Evolutionary conservation across 1,140 invertebrate genomes (phyloP).

Genomic region (Harpegnathos saltator): DNA sequence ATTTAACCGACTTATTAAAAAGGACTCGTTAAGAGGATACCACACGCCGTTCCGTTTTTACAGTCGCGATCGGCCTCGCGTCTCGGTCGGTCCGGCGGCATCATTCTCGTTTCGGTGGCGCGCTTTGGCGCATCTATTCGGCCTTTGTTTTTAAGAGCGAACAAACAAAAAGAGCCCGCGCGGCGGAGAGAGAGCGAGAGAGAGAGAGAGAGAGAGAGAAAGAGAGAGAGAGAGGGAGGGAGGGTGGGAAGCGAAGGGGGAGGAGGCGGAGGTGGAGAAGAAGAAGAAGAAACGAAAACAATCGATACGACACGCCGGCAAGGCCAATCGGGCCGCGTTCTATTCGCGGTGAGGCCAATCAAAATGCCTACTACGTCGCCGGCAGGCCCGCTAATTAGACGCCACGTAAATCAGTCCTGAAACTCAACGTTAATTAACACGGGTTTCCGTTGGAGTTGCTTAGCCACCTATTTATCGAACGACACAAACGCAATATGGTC

Average conservation of each 20-base stretch:
- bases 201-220: too few species aligned
- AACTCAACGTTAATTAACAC: constrained; percentile 86
- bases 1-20: too few species aligned
- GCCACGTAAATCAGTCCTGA: constrained; percentile 86
- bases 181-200: neutral
- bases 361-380: constrained; percentile 85
- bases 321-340: constrained; percentile 79
- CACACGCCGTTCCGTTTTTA: neutral
- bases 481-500: constrained; percentile 76
- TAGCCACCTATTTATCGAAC: constrained; percentile 84
- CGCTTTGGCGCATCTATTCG: constrained; percentile 46
- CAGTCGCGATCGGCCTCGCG: constrained; percentile 10
- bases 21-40: too few species aligned
- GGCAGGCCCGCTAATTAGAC: constrained; percentile 85
- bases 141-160: constrained; percentile 58
- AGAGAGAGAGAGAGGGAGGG: neutral
- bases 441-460: constrained; percentile 83
- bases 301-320: constrained; percentile 80
- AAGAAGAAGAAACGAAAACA: constrained; percentile 74
- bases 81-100: neutral
- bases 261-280: constrained; percentile 14
- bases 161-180: constrained; percentile 34
- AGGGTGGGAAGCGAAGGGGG: neutral
- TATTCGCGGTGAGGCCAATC: constrained; percentile 83
- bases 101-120: constrained; percentile 29